phyloP scores from a whole-genome alignment of 2,888 invertebrate genomes.

The Laspeyria flexula region DNA sequence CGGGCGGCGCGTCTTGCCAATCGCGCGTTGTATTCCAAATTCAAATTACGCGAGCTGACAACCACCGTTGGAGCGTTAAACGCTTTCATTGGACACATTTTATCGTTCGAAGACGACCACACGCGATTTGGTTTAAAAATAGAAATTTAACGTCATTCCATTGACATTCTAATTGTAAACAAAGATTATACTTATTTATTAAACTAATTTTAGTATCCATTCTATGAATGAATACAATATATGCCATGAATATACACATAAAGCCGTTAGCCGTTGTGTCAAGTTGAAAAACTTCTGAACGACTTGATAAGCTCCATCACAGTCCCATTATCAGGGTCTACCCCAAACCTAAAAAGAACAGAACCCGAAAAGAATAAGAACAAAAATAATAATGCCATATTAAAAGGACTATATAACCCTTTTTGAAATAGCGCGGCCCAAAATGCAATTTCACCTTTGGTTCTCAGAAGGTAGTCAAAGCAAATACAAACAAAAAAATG shows the following conservation, averaged over 20 bases:
- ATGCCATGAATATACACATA: too few relatives aligned
- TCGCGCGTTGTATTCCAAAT: constrained; percentile 54
- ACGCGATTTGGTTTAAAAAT: constrained; percentile 30
- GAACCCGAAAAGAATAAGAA: too few relatives aligned
- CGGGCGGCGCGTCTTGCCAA: constrained; percentile 51
- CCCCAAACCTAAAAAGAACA: too few relatives aligned
- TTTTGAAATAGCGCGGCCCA: too few relatives aligned
- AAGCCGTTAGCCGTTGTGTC: too few relatives aligned
- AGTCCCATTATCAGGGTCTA: too few relatives aligned
- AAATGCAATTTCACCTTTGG: constrained; percentile 5
- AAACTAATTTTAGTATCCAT: too few relatives aligned
- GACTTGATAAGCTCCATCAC: too few relatives aligned
- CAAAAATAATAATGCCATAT: too few relatives aligned
- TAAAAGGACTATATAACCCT: too few relatives aligned
- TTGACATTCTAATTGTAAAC: constrained; percentile 1
- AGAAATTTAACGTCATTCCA: constrained; percentile 6
- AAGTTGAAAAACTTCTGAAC: too few relatives aligned
- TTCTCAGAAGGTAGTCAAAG: background rate
- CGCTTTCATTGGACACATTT: constrained; percentile 56
- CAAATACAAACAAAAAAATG: constrained; percentile 27
- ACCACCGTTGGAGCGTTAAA: constrained; percentile 42
- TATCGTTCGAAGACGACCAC: constrained; percentile 47
- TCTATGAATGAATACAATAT: too few relatives aligned
- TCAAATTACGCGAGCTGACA: constrained; percentile 51
- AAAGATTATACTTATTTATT: background rate